Evolutionary conservation across 2,888 invertebrate species (phyloP), one percentile per base, ranked within the genome.

Genomic region (Autographa pulchrina): DNA sequence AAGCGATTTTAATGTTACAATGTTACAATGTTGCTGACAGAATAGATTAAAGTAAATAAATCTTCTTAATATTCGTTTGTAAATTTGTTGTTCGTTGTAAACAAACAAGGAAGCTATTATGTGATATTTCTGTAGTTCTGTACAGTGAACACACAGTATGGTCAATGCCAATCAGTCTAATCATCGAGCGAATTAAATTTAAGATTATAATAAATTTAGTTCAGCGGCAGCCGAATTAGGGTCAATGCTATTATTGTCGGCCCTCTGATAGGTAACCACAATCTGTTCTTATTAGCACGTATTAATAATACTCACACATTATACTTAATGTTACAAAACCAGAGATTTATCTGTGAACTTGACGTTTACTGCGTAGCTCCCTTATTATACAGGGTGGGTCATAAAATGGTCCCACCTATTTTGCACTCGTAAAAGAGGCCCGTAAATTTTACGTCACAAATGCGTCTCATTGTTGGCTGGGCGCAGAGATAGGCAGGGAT

Each of bases 371-470:
- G 71, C 67, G 71, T 59, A 72, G 85, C 80, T 85, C 90, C 89
- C 91, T 91, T 89, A 92, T 92, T 92, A 92, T 91, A 89, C 92
- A 87, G 93, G 92, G 89, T 90, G 90, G 89, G 74, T 90, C 93
- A 87, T 92, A 93, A 94, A 92, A 86, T 88, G 90, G 90, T 88
- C 92, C 93, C 90, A 94, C 93, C 93, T 94, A 93, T 94, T 94
- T 93, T 89, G 92, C 93, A 93, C 91, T 92, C 94, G 92, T 94
- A 94, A 94, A 94, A 92, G 90, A 90, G 92, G 85, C 92, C 92
- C 94, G 92, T 94, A 95, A 94, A 94, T 93, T 94, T 89, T 84
- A 84, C 90, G 91, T 91, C 93, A 92, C 94, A 93, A 94, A 92
- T 93, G 92, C 92, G 85, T 78, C 88, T 89, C 92, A 91, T 93